Evolutionary conservation across 2,113 vertebrate species (phyloP), one percentile per base, ranked within the genome.

Genomic region (Vidua chalybeata): DNA sequence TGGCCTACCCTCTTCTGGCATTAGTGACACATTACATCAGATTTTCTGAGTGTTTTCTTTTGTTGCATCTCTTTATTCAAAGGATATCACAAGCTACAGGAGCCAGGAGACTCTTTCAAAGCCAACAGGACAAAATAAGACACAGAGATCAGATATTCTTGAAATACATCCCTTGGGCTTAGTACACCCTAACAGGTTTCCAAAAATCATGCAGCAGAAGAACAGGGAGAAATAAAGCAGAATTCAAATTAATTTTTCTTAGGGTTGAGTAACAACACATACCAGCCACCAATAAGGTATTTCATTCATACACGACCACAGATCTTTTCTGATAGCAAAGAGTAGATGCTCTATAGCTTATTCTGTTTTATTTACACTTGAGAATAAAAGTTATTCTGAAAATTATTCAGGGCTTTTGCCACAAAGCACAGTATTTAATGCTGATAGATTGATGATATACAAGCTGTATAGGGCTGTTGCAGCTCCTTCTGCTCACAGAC

Each of bases 1-100:
- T 83, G 96, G 84, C 69, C 96, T 94, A 97, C 96, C 97, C 96
- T 97, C 97, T 97, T 97, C 96, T 97, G 97, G 97, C 88, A 96
- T 90, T 93, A 93, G 90, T 79, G 92, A 96, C 93, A 96, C 96
- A 97, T 92, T 97, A 93, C 97, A 97, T 89, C 92, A 92, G 43
- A 87, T 93, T 91, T 84, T 51, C 80, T 68, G 19, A 77, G 61
- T 8, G 14, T 37, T 82, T 84, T 69, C 46, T 74, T 93, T 85
- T 48, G 61, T 56, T 87, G 63, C 69, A 90, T 89, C 41, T 95
- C 45, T 61, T 96, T 78, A 96, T 62, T 80, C 35, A 76, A 94
- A 45, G 15, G 7, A 20, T 7, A 3, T n/a, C 18, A 11, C 61
- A 63, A 72, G 20, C 75, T 59, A 43, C 2, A 5, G 30, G 26